These are phyloP conservation scores for Onychorhynchus coronatus DNA, from an alignment of 2,113 vertebrate genomes.

Conservation along the genomic window DNA sequence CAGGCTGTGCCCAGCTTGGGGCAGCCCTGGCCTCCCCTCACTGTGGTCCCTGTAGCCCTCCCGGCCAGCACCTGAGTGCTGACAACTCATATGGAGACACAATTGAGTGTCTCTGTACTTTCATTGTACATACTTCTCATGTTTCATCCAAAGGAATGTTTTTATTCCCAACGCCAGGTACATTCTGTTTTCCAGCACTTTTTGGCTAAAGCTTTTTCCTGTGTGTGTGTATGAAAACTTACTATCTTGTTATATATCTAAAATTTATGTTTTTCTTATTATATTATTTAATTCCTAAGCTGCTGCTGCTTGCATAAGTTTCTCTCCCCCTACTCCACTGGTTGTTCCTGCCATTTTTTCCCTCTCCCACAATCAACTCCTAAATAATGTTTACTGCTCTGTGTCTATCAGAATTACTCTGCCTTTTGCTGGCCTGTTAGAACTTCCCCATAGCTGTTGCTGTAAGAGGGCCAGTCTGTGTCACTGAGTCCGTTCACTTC, in stretches of 20 bases:
- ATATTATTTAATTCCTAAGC: not conserved
- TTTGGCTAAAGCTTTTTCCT: not conserved
- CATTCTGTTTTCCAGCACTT: not conserved
- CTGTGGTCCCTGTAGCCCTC: not conserved
- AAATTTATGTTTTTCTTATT: not conserved
- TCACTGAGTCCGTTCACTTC: not conserved
- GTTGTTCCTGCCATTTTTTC: not conserved
- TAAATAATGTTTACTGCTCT: not conserved
- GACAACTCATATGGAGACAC: accelerated
- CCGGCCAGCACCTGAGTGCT: no score
- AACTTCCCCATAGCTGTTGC: not conserved
- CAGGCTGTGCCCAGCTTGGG: not conserved
- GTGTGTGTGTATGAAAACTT: not conserved
- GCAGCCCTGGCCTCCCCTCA: not conserved
- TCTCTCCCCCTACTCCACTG: not conserved
- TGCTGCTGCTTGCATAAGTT: not conserved
- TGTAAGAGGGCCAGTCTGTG: not conserved
- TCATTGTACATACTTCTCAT: no score
- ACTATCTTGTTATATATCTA: not conserved
- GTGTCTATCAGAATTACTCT: not conserved
- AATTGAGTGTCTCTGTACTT: not conserved
- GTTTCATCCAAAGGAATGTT: not conserved
- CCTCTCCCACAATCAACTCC: not conserved
- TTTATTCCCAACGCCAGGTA: not conserved
- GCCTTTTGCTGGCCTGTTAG: not conserved